These are phyloP conservation scores for Centropyge bicolor DNA, from an alignment of 2,797 vertebrate species.

Conservation along the genomic window DNA sequence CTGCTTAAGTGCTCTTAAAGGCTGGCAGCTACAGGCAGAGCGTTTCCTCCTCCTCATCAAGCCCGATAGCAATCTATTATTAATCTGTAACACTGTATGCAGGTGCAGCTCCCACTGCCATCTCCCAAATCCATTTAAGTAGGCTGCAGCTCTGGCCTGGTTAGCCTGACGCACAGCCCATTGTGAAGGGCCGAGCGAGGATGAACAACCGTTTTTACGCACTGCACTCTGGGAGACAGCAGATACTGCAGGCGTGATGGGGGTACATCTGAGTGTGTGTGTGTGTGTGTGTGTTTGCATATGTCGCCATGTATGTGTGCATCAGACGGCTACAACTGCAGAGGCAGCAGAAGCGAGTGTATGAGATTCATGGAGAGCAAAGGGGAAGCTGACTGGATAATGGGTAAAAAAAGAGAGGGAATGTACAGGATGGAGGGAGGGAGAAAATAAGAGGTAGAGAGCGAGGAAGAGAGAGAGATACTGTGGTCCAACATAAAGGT, in stretches of 20 bases:
- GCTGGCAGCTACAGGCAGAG: conserved; percentile 64
- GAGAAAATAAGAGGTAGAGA: conserved; percentile 23
- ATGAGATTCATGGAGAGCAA: conserved; percentile 61
- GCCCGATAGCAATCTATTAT: conserved; percentile 79
- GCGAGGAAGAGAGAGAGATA: conserved; percentile 54
- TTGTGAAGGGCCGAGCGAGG: conserved; percentile 57
- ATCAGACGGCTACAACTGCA: conserved; percentile 43
- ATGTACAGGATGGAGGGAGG: conserved; percentile 12
- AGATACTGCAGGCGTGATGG: conserved; percentile 36
- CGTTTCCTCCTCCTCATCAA: conserved; percentile 63
- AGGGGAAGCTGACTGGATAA: conserved; percentile 71
- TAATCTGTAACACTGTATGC: conserved; percentile 78
- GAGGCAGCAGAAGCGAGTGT: conserved; percentile 59
- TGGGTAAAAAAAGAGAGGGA: conserved; percentile 58
- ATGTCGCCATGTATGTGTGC: conserved; percentile 35
- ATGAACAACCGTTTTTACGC: conserved; percentile 37
- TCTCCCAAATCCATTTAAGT: conserved; percentile 77
- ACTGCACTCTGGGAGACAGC: conserved; percentile 31
- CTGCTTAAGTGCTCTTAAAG: conserved; percentile 80
- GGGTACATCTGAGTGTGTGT: not conserved
- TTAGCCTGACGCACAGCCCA: conserved; percentile 49
- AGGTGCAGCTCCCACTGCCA: conserved; percentile 71
- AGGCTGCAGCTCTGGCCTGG: conserved; percentile 57
- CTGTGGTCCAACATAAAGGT: conserved; percentile 79
- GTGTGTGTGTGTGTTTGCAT: conserved; percentile 37